Conservation (phyloP, 2,888 invertebrate genomes). For the Erebia aethiops region DNA sequence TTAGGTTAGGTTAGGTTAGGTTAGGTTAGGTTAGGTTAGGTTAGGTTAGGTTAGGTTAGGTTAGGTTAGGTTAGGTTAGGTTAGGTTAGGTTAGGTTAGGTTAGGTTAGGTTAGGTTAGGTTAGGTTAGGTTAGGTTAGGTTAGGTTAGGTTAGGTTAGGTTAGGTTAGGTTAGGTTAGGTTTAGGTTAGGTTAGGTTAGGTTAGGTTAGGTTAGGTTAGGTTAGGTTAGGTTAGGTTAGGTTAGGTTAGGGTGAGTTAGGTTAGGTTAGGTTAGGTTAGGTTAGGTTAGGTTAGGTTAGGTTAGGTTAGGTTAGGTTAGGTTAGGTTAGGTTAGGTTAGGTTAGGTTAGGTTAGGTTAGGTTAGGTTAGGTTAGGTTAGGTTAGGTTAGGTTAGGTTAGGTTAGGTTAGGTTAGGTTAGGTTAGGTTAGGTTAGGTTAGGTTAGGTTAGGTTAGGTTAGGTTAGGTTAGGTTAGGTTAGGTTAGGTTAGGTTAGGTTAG, state of each 20-base stretch:
- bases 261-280: constrained; percentile 40
- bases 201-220: constrained; percentile 33
- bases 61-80: constrained; percentile 24
- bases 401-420: constrained; percentile 26
- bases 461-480: constrained; percentile 19
- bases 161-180: constrained; percentile 38
- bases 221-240: constrained; percentile 29
- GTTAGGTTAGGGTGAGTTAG: constrained; percentile 15
- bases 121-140: too few relatives aligned
- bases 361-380: constrained; percentile 26
- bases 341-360: constrained; percentile 2
- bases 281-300: constrained; percentile 40
- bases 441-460: constrained; percentile 27
- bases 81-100: constrained; percentile 40
- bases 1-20: constrained; percentile 37
- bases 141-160: constrained; percentile 17
- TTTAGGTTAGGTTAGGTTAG: constrained; percentile 39
- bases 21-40: constrained; percentile 31
- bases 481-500: constrained; percentile 22
- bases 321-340: constrained; percentile 36
- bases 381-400: constrained; percentile 9
- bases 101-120: constrained; percentile 34
- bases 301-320: constrained; percentile 45
- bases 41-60: constrained; percentile 34
- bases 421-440: constrained; percentile 33